Base-by-base conservation (phyloP, 2,888 invertebrate species). In the Alloscopus bannaensis region DNA sequence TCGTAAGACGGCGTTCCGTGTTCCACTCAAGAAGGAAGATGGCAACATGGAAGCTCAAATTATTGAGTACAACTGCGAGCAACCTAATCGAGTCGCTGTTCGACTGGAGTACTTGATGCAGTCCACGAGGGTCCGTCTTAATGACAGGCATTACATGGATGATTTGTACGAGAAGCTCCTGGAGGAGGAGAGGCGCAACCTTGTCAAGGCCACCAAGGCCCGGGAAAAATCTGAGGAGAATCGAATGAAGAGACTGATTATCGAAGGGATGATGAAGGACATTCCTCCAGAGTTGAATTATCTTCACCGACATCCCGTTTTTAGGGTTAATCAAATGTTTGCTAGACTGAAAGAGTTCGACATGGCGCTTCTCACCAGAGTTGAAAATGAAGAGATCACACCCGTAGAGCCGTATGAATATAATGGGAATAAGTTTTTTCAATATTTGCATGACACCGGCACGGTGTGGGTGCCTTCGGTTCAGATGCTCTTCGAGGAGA, bases 371-470 rank as follows among this genome's bases (percentile, higher is more conserved):
- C 13, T 11, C 3, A 13, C 24, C 31, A 31, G 26, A n/a, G 36
- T 29, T 3, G 42, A 28, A 6, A 22, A 47, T 11, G 71, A 69
- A 3, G 59, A 76, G n/a, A 71, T 82, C 26, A 69, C 69, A 0
- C 76, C 79, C 1, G 65, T 84, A 2, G 82, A 84, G 55, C 84
- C 84, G 0, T 84, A 66, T 55, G 82, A 84, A 42, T 81, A 36
- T 31, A 73, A 84, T 18, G 81, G 80, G 18, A 73, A 77, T 22
- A 18, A 70, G 40, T 84, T 79, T 55, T 84, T 84, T 55, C 69
- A 50, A 6, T 52, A 79, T 50, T 57, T 84, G 40, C 84, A 84
- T 45, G 47, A 73, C 3, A 47, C 47, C 0, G 81, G 81, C 13
- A 59, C 22, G 0, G 11, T 69, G 6, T 84, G 82, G 84, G 55